These are phyloP conservation scores for Phalanger gymnotis DNA, from an alignment of 2,797 vertebrate genomes.

Conservation along the genomic window DNA sequence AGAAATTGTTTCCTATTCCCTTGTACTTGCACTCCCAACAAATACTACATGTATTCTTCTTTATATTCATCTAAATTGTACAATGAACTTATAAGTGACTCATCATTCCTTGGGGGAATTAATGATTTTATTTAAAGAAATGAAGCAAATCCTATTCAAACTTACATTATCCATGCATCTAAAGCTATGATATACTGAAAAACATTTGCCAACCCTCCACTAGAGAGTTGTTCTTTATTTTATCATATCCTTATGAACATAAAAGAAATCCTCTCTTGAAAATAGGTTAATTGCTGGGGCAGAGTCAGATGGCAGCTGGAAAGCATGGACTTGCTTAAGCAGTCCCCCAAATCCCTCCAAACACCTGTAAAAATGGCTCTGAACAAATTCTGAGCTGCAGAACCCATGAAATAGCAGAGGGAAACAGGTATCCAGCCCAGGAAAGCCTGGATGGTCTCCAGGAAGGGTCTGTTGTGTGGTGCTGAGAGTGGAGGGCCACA, in stretches of 20 bases:
- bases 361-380: too few species aligned
- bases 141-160: background rate
- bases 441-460: too few species aligned
- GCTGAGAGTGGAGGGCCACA: too few species aligned
- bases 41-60: slow-evolving; percentile 34
- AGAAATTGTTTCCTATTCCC: slow-evolving; percentile 54
- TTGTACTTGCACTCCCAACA: slow-evolving; percentile 36
- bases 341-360: too few species aligned
- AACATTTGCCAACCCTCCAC: background rate
- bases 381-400: too few species aligned
- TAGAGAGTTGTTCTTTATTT: slow-evolving; percentile 13
- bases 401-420: too few species aligned
- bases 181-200: background rate
- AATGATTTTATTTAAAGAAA: slow-evolving; percentile 1
- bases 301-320: too few species aligned
- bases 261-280: background rate
- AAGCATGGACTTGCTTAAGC: too few species aligned
- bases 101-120: background rate
- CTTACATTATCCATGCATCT: background rate
- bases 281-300: too few species aligned
- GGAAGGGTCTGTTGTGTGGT: too few species aligned
- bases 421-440: too few species aligned
- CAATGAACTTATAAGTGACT: slow-evolving; percentile 31
- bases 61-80: slow-evolving; percentile 42
- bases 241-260: background rate